Evolutionary conservation across 2,888 invertebrate genomes (phyloP).

Genomic region (Mythimna vitellina): DNA sequence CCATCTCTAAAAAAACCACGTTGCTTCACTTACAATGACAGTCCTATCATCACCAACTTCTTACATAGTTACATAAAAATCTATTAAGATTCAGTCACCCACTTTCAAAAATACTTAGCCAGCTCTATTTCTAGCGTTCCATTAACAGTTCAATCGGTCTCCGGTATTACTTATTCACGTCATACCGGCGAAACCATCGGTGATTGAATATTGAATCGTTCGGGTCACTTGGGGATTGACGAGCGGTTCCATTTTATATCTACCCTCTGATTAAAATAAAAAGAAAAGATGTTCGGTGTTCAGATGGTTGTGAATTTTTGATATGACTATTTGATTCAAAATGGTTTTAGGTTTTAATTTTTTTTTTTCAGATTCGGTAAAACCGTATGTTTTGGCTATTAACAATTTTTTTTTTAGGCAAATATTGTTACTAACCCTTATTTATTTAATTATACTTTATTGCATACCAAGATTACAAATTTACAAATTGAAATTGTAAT

Average conservation of each 20-base stretch:
- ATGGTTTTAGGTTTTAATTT: not conserved
- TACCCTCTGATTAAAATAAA: slow-evolving; percentile 20
- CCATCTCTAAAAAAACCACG: too few species aligned
- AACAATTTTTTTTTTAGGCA: too few species aligned
- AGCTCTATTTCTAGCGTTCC: slow-evolving; percentile 16
- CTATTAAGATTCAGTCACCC: slow-evolving; percentile 1
- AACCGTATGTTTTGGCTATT: too few species aligned
- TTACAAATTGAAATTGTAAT: too few species aligned
- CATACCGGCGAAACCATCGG: slow-evolving; percentile 23
- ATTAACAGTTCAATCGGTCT: slow-evolving; percentile 19
- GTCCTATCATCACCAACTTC: not conserved
- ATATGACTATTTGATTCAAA: not conserved
- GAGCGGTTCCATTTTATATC: slow-evolving; percentile 25
- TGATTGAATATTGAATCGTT: slow-evolving; percentile 54
- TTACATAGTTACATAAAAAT: not conserved
- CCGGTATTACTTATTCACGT: slow-evolving; percentile 48
- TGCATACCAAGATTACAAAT: too few species aligned
- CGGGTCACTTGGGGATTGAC: slow-evolving; percentile 35
- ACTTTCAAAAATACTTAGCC: slow-evolving; percentile 8
- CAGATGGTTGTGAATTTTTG: not conserved
- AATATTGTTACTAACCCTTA: too few species aligned
- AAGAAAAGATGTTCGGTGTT: not conserved
- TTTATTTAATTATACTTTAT: too few species aligned
- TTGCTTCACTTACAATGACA: not conserved
- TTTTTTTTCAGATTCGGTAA: not conserved